Conservation (phyloP, 1,140 invertebrate species). For the Diuraphis noxia region DNA sequence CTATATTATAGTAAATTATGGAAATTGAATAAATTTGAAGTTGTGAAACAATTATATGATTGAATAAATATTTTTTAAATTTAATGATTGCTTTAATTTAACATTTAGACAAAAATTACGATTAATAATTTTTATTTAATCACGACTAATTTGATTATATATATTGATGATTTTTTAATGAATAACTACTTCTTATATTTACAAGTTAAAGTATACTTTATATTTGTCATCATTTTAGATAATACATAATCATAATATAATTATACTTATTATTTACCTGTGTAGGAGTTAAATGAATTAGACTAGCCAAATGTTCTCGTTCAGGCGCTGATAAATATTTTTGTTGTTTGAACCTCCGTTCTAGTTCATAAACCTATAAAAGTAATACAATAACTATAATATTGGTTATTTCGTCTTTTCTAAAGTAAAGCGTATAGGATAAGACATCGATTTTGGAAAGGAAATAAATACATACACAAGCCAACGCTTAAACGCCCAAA, state of each 20-base stretch:
- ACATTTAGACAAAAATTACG: neutral
- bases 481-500: neutral
- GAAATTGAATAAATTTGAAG: too few species aligned
- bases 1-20: too few species aligned
- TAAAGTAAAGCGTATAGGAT: neutral
- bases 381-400: constrained; percentile 37
- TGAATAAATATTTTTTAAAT: neutral
- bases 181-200: neutral
- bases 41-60: neutral
- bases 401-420: neutral
- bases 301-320: constrained; percentile 90
- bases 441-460: constrained; percentile 14
- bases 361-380: constrained; percentile 90
- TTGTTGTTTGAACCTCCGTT: constrained; percentile 92
- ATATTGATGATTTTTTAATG: neutral
- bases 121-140: neutral
- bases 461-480: neutral
- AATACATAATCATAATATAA: neutral
- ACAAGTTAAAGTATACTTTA: too few species aligned
- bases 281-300: constrained; percentile 91
- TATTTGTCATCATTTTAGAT: neutral
- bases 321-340: constrained; percentile 96
- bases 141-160: neutral
- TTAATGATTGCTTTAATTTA: neutral
- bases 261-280: constrained; percentile 74